These are phyloP conservation scores for Isoperla grammatica DNA, from an alignment of 2,888 invertebrate genomes.

Conservation along the genomic window DNA sequence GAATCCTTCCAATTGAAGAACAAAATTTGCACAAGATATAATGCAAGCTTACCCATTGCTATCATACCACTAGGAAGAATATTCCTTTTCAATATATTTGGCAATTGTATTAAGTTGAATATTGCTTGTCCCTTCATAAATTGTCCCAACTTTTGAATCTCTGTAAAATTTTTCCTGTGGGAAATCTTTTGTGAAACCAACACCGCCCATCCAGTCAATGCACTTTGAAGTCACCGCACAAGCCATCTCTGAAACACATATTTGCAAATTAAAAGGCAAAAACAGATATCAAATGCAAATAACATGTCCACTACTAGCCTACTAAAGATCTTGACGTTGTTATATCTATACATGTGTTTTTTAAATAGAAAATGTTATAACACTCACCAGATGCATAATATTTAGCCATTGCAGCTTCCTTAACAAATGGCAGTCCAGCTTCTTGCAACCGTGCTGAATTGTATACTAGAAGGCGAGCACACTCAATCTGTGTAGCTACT, in stretches of 20 bases:
- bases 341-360: too few species aligned
- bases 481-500: constrained; percentile 82
- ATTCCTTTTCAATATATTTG: constrained; percentile 74
- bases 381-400: constrained; percentile 70
- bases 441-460: constrained; percentile 92
- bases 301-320: too few species aligned
- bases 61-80: constrained; percentile 35
- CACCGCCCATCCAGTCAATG: constrained; percentile 97
- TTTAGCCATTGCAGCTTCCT: constrained; percentile 97
- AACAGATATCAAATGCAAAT: too few species aligned
- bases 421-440: constrained; percentile 73
- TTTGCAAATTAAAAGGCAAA: too few species aligned
- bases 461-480: constrained; percentile 83
- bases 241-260: constrained; percentile 69
- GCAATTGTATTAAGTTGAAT: constrained; percentile 97
- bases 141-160: constrained; percentile 93
- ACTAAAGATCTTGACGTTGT: too few species aligned
- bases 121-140: constrained; percentile 97
- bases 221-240: constrained; percentile 84
- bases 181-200: constrained; percentile 93
- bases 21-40: too few species aligned
- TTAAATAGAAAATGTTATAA: too few species aligned
- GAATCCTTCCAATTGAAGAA: too few species aligned
- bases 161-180: constrained; percentile 95
- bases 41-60: too few species aligned